Conservation (phyloP, 2,888 invertebrate species). For the Leistus spinibarbis region DNA sequence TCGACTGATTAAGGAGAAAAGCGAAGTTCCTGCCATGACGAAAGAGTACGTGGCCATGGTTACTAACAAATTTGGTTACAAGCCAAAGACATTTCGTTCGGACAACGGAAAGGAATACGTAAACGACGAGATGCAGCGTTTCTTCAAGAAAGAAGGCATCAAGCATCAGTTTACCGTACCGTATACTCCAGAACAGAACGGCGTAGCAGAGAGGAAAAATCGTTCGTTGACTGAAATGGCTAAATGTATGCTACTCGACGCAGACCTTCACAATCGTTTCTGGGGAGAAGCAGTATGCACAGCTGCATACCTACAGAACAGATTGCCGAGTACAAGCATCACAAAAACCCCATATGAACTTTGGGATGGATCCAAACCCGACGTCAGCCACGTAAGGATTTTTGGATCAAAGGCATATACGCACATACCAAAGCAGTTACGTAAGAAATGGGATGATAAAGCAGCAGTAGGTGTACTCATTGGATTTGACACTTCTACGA, state of each 20-base stretch:
- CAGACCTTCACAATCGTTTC: slow-evolving; percentile 42
- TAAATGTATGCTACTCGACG: slow-evolving; percentile 43
- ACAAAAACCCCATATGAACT: slow-evolving; percentile 47
- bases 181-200: slow-evolving; percentile 51
- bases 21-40: slow-evolving; percentile 45
- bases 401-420: too few relatives aligned
- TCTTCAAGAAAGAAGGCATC: slow-evolving; percentile 46
- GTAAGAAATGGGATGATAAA: too few relatives aligned
- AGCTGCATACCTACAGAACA: slow-evolving; percentile 13
- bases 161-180: slow-evolving; percentile 47
- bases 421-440: too few relatives aligned
- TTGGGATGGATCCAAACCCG: too few relatives aligned
- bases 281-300: slow-evolving; percentile 41
- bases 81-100: slow-evolving; percentile 41
- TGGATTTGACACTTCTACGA: too few relatives aligned
- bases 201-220: slow-evolving; percentile 47
- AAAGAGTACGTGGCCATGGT: slow-evolving; percentile 43
- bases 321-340: background rate
- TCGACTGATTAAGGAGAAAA: slow-evolving; percentile 49
- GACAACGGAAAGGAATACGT: slow-evolving; percentile 44
- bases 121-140: slow-evolving; percentile 34
- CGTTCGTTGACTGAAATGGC: slow-evolving; percentile 31
- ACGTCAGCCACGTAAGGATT: too few relatives aligned
- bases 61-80: slow-evolving; percentile 43
- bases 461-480: too few relatives aligned